Percentiles rank a stretch among this genome's conserved stretches.
Evolutionary conservation across 2,113 vertebrate species (phyloP).

Genomic region (Micronycteris hirsuta): DNA sequence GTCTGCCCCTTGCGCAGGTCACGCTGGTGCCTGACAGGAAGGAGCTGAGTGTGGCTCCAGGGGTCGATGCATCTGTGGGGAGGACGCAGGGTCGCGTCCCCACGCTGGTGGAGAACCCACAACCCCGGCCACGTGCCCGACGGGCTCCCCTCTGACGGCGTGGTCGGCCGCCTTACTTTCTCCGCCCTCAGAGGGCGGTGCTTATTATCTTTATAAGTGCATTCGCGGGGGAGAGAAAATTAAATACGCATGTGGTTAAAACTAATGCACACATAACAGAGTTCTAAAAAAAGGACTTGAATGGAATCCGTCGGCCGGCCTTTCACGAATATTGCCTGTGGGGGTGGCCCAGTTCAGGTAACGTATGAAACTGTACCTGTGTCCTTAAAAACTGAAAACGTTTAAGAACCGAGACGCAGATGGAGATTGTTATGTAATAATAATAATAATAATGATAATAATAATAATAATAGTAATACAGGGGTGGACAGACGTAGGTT

Average conservation of each 20-base stretch:
- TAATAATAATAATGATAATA: background rate
- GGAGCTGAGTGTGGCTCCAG: too few species aligned
- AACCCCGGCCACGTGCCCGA: too few species aligned
- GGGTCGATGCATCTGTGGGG: too few species aligned
- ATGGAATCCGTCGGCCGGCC: background rate
- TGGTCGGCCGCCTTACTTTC: background rate
- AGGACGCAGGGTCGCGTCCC: too few species aligned
- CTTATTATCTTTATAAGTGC: slow-evolving; percentile 39
- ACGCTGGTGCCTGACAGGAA: too few species aligned
- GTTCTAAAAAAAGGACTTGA: background rate
- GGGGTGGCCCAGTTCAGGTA: background rate
- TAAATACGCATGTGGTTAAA: slow-evolving; percentile 52
- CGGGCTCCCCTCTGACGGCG: too few species aligned
- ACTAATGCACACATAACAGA: slow-evolving; percentile 12
- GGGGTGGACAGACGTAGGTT: background rate
- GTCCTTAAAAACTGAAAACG: background rate
- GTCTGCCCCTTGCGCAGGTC: too few species aligned
- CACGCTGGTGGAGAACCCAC: too few species aligned
- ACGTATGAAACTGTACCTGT: background rate
- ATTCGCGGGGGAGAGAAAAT: background rate
- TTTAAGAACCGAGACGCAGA: background rate
- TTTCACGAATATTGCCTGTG: background rate
- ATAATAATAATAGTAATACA: too few species aligned
- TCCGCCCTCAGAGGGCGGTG: background rate
- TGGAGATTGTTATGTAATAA: background rate